Evolutionary conservation across 35 echinoderm and acorn worm genomes (phyloP).

Genomic region (Patiria miniata): DNA sequence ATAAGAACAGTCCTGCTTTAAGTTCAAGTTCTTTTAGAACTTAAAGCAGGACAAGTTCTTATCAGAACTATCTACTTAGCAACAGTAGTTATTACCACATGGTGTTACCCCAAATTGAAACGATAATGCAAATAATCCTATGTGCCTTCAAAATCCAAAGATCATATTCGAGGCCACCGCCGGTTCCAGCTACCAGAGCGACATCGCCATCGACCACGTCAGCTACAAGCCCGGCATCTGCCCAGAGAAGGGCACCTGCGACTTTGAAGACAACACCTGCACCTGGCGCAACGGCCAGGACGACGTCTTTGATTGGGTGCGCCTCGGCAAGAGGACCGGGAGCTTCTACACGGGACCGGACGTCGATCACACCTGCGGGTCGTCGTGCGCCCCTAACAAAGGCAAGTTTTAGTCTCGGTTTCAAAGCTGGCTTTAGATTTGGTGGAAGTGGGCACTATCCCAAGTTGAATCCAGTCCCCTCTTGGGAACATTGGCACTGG

Average conservation of each 20-base stretch:
- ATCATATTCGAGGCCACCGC: constrained; percentile 63
- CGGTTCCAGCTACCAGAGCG: constrained; percentile 40
- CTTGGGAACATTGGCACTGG: no score
- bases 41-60: no score
- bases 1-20: no score
- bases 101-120: no score
- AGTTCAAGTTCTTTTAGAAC: no score
- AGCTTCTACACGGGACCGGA: constrained; percentile 56
- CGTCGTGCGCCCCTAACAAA: constrained; percentile 2
- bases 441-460: no score
- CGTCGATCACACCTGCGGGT: constrained; percentile 72
- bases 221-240: constrained; percentile 18
- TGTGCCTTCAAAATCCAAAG: neutral
- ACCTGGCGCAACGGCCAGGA: constrained; percentile 62
- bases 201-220: constrained; percentile 67
- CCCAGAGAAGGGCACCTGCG: constrained; percentile 48
- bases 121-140: no score
- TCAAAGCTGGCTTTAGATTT: neutral
- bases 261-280: constrained; percentile 74
- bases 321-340: constrained; percentile 34
- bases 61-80: no score
- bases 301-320: constrained; percentile 81
- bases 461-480: no score
- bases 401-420: neutral
- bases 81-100: no score